Evolutionary conservation across 2,888 invertebrate species (phyloP), one percentile per base, ranked within the genome.

Genomic region (Melinaea menophilus): DNA sequence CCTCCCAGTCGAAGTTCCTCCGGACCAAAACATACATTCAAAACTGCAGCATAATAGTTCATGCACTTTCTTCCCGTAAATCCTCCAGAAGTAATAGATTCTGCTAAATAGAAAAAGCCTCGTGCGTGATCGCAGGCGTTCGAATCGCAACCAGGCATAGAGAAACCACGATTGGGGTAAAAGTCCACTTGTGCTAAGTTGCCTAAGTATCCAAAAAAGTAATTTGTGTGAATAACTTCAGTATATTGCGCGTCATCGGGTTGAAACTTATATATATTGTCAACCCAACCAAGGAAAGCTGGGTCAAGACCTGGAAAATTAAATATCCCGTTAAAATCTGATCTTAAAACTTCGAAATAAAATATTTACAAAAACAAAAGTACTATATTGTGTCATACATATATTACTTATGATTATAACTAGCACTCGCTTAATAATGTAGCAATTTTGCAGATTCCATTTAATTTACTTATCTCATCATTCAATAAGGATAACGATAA

Each of bases 171-270:
- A 47, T 86, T 86, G 2, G 84, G 85, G 56, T 86, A 87, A 63
- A 86, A 85, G 65, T 86, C 86, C 0, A 82, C 82, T 12, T 84
- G 73, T 12, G 73, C 86, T 45, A 85, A 70, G 37, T 78, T 79
- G 4, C 71, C 79, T 1, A 84, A 64, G 56, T 79, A 85, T 0
- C 86, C 86, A 46, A 78, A 78, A 45, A 84, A 65, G 35, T 78
- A 79, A 69, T 85, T 86, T 0, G 86, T 86, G 60, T 86, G 85
- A 31, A 86, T 80, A 0, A 84, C 86, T 77, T 86, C 86, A 2
- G 85, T 84, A 69, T 85, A 86, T 2, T 73, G 61, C 0, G 76
- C 85, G 45, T 86, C 85, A n/a, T 72, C 65, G 2, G 76, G 72
- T 46, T 71, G 71, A 59, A 86, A 85, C 4, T 82, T 79, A 41